phyloP scores from a whole-genome alignment of 2,113 vertebrate species.

The Gracilinanus agilis region DNA sequence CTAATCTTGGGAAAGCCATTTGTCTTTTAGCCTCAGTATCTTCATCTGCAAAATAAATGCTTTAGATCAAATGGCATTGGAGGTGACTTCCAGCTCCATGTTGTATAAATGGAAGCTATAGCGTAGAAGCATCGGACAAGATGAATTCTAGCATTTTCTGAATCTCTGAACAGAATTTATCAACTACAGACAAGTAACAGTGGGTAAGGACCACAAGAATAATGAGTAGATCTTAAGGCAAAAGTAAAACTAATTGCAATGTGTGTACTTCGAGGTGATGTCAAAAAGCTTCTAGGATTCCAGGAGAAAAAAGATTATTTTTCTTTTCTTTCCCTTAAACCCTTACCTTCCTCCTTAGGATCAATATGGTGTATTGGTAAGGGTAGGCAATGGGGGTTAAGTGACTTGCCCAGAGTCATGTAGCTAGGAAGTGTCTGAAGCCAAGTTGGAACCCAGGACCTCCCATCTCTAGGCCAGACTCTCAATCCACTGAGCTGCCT shows the following conservation, averaged over 20 bases:
- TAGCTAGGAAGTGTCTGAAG: no score
- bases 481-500: no score
- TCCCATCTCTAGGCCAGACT: no score
- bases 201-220: background rate
- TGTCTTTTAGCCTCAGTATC: background rate
- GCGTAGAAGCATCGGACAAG: background rate
- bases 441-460: no score
- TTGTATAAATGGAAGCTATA: background rate
- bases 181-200: background rate
- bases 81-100: background rate
- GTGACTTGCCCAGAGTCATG: no score
- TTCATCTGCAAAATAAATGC: background rate
- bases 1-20: background rate
- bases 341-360: no score
- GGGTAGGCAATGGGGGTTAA: no score
- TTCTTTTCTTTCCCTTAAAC: background rate
- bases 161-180: background rate
- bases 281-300: background rate
- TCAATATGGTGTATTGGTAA: no score
- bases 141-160: background rate
- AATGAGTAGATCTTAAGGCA: background rate
- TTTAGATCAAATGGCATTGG: background rate
- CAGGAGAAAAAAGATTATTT: background rate
- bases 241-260: background rate
- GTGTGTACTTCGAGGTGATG: background rate